Evolutionary conservation across 2,797 vertebrate genomes (phyloP), one percentile per base, ranked within the genome.

Genomic region (Amblyraja radiata): DNA sequence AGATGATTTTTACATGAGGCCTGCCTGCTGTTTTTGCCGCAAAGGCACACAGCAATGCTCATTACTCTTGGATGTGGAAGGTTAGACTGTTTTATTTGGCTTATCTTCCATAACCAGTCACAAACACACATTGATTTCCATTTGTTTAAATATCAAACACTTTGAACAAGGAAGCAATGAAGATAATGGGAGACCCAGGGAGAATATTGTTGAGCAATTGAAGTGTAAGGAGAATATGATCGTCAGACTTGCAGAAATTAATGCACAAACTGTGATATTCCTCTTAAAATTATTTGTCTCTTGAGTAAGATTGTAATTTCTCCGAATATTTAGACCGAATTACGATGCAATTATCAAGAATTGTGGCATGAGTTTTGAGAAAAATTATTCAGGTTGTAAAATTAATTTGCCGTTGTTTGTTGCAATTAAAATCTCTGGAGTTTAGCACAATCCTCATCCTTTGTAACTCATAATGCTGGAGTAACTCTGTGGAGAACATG

Each of bases 321-420:
- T 28, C 93, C 93, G 4, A 95, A 92, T 90, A 94, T 92, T 92
- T 92, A 76, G 71, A 74, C 16, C 73, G n/a, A 16, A 92, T 90
- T 93, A 77, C 74, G 9, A 93, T 94, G 3, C n/a, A 28, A 93
- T 93, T 94, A 94, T 94, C 94, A 93, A 28, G 58, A 93, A 93
- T 7, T 93, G 6, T 7, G 94, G 77, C 94, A 94, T 94, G 76
- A 95, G 94, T 93, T 94, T 95, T 94, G 93, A 93, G 93, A 86
- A 13, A 94, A 94, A 94, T 93, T 0, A 93, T 93, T 95, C 95
- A 94, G 94, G 54, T 94, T 94, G 95, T 90, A 93, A 94, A 94
- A 94, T 95, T 95, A 95, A 94, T 94, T 94, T 58, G 2, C 0
- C 95, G 86, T 95, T 96, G 46, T 95, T 84, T 96, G 32, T 93